Evolutionary conservation across 2,888 invertebrate genomes (phyloP).

Genomic region (Branchellion lobata): DNA sequence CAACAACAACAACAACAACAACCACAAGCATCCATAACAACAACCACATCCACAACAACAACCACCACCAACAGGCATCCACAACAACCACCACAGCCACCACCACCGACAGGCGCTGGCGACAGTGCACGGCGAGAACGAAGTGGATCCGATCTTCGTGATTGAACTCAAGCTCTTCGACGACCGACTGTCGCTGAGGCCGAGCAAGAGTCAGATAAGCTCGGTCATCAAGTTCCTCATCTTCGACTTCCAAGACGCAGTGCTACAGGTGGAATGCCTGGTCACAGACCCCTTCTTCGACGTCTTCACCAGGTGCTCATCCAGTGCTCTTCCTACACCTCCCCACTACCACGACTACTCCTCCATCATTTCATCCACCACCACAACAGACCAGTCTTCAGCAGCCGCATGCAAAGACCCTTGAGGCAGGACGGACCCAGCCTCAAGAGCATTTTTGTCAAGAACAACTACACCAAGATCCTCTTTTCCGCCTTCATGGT

Average conservation of each 20-base stretch:
- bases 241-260: constrained; percentile 66
- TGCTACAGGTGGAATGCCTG: constrained; percentile 72
- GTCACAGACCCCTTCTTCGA: constrained; percentile 72
- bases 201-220: constrained; percentile 68
- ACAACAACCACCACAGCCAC: not conserved
- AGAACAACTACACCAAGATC: constrained; percentile 5
- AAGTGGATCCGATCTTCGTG: constrained; percentile 60
- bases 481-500: not conserved
- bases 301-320: constrained; percentile 71
- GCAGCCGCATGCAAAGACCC: not conserved
- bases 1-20: no score
- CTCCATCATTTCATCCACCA: no score
- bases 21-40: no score
- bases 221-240: constrained; percentile 69
- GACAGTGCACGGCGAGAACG: constrained; percentile 52
- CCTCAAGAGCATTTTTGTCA: not conserved
- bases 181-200: constrained; percentile 64
- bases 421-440: not conserved
- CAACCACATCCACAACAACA: no score
- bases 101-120: not conserved
- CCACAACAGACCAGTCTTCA: not conserved
- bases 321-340: no score
- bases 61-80: no score
- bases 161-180: constrained; percentile 61
- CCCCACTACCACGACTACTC: no score